Evolutionary conservation across 2,888 invertebrate genomes (phyloP).

Genomic region (Augochlorella aurata): DNA sequence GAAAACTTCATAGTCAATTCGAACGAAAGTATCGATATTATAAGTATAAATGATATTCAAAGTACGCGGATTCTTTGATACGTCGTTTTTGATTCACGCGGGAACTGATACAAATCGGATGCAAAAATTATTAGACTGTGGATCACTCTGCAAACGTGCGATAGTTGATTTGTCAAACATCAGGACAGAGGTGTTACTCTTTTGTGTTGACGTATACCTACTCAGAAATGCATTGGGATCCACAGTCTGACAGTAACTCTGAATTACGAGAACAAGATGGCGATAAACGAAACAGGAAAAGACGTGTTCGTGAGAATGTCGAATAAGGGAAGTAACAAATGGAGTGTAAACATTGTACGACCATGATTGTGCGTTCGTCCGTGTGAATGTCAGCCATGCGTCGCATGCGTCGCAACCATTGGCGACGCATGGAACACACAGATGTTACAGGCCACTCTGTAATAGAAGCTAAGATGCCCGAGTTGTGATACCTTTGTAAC

Average conservation of each 20-base stretch:
- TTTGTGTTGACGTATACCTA: background rate
- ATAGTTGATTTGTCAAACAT: background rate
- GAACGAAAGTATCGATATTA: constrained; percentile 24
- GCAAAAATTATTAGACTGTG: background rate
- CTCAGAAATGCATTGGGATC: background rate
- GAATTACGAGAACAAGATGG: background rate
- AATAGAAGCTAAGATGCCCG: constrained; percentile 39
- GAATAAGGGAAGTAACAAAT: background rate
- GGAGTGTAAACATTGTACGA: constrained; percentile 1
- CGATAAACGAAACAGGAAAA: background rate
- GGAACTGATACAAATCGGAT: background rate
- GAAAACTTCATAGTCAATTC: constrained; percentile 28
- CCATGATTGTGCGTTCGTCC: constrained; percentile 7
- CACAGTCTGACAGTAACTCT: background rate
- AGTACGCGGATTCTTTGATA: constrained; percentile 1
- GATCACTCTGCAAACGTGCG: background rate
- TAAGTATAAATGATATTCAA: constrained; percentile 24
- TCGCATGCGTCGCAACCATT: constrained; percentile 11
- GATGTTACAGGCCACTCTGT: constrained; percentile 39
- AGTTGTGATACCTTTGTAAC: constrained; percentile 59
- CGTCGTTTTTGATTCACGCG: background rate
- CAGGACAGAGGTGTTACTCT: background rate
- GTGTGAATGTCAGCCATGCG: background rate
- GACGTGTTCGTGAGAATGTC: constrained; percentile 7
- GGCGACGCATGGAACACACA: constrained; percentile 26